Conservation (phyloP, 2,888 invertebrate species). For the Heliconius sara region DNA sequence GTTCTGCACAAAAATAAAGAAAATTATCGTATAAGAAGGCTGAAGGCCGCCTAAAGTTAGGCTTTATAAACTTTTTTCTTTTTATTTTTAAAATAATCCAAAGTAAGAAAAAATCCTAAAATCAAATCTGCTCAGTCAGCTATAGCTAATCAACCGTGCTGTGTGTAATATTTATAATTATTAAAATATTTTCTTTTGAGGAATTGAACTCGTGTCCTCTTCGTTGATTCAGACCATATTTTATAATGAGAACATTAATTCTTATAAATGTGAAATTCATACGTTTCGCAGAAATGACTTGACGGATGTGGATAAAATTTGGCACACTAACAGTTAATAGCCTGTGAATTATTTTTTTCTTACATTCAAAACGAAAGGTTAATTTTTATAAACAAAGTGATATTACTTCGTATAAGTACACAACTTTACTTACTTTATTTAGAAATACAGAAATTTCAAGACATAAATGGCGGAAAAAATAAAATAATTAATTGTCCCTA, state of each 20-base stretch:
- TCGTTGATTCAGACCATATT: background rate
- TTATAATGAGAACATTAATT: background rate
- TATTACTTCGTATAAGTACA: background rate
- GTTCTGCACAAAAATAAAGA: constrained; percentile 16
- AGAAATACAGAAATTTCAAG: background rate
- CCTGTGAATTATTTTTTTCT: constrained; percentile 2
- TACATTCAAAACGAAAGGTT: background rate
- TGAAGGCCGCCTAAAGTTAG: background rate
- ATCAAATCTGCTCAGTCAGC: too few species aligned
- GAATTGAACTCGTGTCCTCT: background rate
- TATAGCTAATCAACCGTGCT: too few species aligned
- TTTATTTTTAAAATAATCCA: too few species aligned
- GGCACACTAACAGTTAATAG: constrained; percentile 6
- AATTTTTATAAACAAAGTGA: background rate
- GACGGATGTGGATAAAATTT: constrained; percentile 15
- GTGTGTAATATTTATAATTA: too few species aligned
- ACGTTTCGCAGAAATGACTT: constrained; percentile 16
- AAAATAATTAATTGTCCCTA: background rate
- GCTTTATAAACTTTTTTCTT: too few species aligned
- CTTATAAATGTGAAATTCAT: constrained; percentile 9
- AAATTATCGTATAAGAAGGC: too few species aligned
- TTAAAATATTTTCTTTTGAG: background rate
- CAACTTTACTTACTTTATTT: background rate
- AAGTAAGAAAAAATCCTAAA: too few species aligned
- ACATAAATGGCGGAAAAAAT: background rate